A percentile compares a stretch with the other conserved stretches of the same genome.
phyloP scores from a whole-genome alignment of 2,888 invertebrate genomes.

The Torymus auratus region DNA sequence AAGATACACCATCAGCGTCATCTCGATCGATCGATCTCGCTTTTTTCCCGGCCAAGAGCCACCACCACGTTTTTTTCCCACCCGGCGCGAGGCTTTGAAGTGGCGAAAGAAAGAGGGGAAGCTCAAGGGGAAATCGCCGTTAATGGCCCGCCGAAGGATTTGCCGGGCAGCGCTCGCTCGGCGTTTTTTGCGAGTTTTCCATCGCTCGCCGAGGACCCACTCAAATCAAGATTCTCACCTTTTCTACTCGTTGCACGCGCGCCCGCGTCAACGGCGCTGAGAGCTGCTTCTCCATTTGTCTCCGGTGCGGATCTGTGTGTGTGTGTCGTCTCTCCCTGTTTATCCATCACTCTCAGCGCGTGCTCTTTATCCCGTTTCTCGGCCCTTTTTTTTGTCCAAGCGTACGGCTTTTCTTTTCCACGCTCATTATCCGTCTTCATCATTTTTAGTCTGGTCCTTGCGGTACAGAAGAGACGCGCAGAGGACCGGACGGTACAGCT shows the following conservation, averaged over 20 bases:
- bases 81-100: constrained; percentile 27
- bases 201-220: constrained; percentile 65
- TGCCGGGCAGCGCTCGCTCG: constrained; percentile 59
- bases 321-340: constrained; percentile 53
- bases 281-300: constrained; percentile 36
- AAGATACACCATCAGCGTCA: too few species aligned
- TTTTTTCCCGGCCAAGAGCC: too few species aligned
- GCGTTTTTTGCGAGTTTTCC: constrained; percentile 67
- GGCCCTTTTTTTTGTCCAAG: constrained; percentile 1
- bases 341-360: constrained; percentile 56
- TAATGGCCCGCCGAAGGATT: constrained; percentile 70
- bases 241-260: constrained; percentile 58
- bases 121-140: constrained; percentile 69
- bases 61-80: too few species aligned
- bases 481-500: neutral
- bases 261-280: constrained; percentile 4
- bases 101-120: constrained; percentile 41
- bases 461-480: too few species aligned
- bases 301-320: neutral
- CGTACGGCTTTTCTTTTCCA: constrained; percentile 22
- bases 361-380: constrained; percentile 28
- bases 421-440: constrained; percentile 41
- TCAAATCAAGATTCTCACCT: constrained; percentile 72
- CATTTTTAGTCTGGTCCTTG: constrained; percentile 11
- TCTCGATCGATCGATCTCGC: too few species aligned